Evolutionary conservation across 2,888 invertebrate species (phyloP).

Genomic region (Mylabris sibirica): DNA sequence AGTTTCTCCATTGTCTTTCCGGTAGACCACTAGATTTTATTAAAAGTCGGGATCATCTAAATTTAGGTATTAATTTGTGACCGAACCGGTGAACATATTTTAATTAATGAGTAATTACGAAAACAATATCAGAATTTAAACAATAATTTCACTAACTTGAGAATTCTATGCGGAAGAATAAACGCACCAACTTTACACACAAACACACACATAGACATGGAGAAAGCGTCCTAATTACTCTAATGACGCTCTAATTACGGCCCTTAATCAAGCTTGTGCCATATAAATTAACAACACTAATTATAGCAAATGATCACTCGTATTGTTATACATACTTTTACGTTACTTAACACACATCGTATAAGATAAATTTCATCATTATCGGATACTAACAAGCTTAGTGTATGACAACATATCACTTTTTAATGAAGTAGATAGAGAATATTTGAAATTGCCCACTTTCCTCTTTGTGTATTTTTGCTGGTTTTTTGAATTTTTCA

Average conservation of each 20-base stretch:
- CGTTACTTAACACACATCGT: neutral
- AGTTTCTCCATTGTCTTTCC: too few species aligned
- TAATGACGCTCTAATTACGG: constrained; percentile 39
- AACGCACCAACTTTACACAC: constrained; percentile 23
- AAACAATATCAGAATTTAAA: neutral
- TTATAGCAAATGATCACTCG: constrained; percentile 31
- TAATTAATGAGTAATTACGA: neutral
- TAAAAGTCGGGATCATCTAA: neutral
- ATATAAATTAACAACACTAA: constrained; percentile 40
- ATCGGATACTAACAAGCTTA: too few species aligned
- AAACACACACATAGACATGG: too few species aligned
- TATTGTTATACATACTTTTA: constrained; percentile 23
- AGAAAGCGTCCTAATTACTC: constrained; percentile 31
- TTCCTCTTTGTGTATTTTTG: too few species aligned
- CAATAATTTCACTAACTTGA: constrained; percentile 30
- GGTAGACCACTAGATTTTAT: neutral
- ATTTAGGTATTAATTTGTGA: too few species aligned
- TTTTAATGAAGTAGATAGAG: too few species aligned
- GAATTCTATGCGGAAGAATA: constrained; percentile 25
- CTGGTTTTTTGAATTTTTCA: neutral
- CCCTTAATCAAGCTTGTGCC: constrained; percentile 37
- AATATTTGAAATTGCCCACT: too few species aligned
- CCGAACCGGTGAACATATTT: neutral
- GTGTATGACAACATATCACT: too few species aligned
- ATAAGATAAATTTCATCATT: neutral